Evolutionary conservation across 1,140 invertebrate genomes (phyloP), one percentile per base, ranked within the genome.

Genomic region (Diachasmimorpha longicaudata): DNA sequence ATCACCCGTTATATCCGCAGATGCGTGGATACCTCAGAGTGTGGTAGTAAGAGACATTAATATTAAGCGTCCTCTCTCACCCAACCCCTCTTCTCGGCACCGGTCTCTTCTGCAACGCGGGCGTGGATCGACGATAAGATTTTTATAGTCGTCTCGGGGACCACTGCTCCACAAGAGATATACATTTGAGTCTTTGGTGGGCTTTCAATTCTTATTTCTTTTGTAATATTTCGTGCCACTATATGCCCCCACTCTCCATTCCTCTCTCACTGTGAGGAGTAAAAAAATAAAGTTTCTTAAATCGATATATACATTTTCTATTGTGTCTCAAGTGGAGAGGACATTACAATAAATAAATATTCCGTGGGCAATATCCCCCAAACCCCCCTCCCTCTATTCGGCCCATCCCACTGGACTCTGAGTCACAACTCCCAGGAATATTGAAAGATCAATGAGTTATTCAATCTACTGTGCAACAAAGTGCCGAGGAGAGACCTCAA

Each of bases 41-140:
- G 79, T 82, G 79, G 36, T 37, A 39, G 36, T 37, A 81, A 73
- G 79, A 82, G 80, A 84, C 82, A 84, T 84, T 84, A 84, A 84
- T 84, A 84, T 83, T 82, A 84, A 85, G 79, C 79, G 77, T 83
- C 79, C 78, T 37, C 13, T 39, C 36, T 16, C 36, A 5, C 31
- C 36, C 36, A 16, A 13, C 39, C 36, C 36, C 36, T 39, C 36
- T 4, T 36, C 36, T n/a, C 31, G 55, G 16, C 76, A 78, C 63
- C 39, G 48, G 48, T 52, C n/a, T 46, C 44, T 46, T 46, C 19
- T 25, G 58, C 58, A 25, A 63, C 58, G 23, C 58, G 58, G 58
- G 58, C 58, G 23, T 23, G 58, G 58, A 63, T 63, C 80, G 74
- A 74, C 79, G 83, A 84, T 84, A 84, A 84, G 83, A 83, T 83